A percentile compares a stretch with the other conserved stretches of the same genome.
Evolutionary conservation across 2,888 invertebrate species (phyloP).

Genomic region (Drosophila limbata): DNA sequence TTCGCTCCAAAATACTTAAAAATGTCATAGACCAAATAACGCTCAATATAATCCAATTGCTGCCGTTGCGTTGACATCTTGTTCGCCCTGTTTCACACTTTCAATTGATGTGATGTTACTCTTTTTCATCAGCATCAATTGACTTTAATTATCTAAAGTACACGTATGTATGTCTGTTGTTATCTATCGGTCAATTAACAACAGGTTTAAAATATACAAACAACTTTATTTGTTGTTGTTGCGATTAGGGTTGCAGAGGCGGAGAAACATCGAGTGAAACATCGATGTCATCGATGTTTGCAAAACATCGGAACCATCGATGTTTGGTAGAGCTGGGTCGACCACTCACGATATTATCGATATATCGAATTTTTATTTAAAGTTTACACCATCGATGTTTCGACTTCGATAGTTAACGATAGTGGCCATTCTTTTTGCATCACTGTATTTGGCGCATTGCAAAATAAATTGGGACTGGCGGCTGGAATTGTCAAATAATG

Average conservation of each 20-base stretch:
- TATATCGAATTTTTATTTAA: too few relatives aligned
- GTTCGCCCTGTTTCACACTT: not conserved
- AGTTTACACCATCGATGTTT: too few relatives aligned
- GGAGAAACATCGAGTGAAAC: too few relatives aligned
- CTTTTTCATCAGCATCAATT: conserved; percentile 22
- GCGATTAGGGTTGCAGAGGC: not conserved
- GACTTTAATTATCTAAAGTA: conserved; percentile 27
- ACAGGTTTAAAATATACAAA: conserved; percentile 7
- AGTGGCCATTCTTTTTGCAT: too few relatives aligned
- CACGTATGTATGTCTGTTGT: conserved; percentile 18
- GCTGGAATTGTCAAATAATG: too few relatives aligned
- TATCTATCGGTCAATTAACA: conserved; percentile 9
- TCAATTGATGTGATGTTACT: not conserved
- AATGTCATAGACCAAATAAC: conserved; percentile 76
- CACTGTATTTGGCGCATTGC: too few relatives aligned
- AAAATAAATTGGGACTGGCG: too few relatives aligned
- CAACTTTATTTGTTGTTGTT: conserved; percentile 1
- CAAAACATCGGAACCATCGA: too few relatives aligned
- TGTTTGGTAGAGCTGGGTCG: too few relatives aligned
- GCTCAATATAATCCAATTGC: conserved; percentile 76
- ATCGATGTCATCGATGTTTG: too few relatives aligned
- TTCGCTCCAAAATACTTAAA: conserved; percentile 67
- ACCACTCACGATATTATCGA: too few relatives aligned
- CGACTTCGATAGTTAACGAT: too few relatives aligned
- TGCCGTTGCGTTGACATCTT: conserved; percentile 44